A percentile compares a stretch with the other conserved stretches of the same genome.
phyloP scores from a whole-genome alignment of 2,113 vertebrate genomes.

The Rhodinocichla rosea region DNA sequence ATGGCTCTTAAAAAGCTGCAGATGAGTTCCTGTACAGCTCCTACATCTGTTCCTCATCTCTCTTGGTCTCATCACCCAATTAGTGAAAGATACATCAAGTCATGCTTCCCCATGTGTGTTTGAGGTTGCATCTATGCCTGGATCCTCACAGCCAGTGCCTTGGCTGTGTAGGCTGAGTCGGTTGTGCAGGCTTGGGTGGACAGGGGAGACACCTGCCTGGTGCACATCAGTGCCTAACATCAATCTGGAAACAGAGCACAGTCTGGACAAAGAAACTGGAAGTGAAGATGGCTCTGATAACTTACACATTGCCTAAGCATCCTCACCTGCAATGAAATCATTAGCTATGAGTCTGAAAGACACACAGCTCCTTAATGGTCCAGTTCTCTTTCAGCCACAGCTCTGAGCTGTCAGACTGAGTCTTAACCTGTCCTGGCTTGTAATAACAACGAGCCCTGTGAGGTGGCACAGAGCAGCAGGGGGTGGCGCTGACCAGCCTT shows the following conservation, averaged over 20 bases:
- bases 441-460: neutral
- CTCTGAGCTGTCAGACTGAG: neutral
- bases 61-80: conserved; percentile 57
- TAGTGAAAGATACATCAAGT: neutral
- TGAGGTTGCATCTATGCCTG: neutral
- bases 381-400: neutral
- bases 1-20: conserved; percentile 6
- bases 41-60: conserved; percentile 65
- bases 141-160: neutral
- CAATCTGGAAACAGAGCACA: neutral
- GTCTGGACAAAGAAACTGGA: neutral
- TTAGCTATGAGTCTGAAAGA: neutral
- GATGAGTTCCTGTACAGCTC: neutral
- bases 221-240: neutral
- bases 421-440: neutral
- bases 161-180: neutral
- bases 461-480: neutral
- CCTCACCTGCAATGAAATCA: neutral
- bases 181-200: neutral
- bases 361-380: neutral
- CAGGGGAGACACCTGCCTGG: neutral
- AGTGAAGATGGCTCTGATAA: neutral
- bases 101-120: neutral
- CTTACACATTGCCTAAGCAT: neutral
- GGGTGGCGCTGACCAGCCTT: neutral